A percentile compares a stretch with the other conserved stretches of the same genome.
phyloP scores from a whole-genome alignment of 2,888 invertebrate species.

The Himalopsyche tibetana region DNA sequence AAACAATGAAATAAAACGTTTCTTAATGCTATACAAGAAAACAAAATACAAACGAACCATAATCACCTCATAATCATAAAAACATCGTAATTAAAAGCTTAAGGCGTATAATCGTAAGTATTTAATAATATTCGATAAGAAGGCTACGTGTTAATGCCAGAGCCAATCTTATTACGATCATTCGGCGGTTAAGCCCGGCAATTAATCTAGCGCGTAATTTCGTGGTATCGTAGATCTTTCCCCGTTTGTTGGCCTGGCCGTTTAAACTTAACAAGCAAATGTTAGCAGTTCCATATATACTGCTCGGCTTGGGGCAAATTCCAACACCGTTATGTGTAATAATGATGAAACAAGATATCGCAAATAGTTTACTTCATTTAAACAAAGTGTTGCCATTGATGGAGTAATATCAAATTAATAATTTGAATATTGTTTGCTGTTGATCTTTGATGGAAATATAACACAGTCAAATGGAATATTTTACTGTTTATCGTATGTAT shows the following conservation, averaged over 20 bases:
- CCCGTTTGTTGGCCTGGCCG: constrained; percentile 41
- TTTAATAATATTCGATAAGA: constrained; percentile 35
- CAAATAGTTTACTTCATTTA: neutral
- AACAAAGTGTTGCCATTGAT: too few species aligned
- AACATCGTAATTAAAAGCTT: constrained; percentile 20
- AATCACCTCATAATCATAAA: constrained; percentile 31
- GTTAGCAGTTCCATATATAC: neutral
- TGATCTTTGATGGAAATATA: too few species aligned
- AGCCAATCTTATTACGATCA: constrained; percentile 44
- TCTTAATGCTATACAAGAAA: too few species aligned
- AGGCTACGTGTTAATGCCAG: constrained; percentile 40
- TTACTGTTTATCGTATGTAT: too few species aligned
- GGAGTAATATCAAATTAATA: too few species aligned
- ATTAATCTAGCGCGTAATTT: constrained; percentile 52
- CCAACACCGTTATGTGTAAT: constrained; percentile 9
- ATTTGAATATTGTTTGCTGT: too few species aligned
- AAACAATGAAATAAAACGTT: too few species aligned
- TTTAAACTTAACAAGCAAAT: constrained; percentile 41
- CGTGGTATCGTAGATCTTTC: constrained; percentile 46
- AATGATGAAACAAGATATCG: constrained; percentile 22
- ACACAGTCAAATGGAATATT: too few species aligned
- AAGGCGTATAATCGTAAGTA: constrained; percentile 13
- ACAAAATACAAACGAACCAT: constrained; percentile 14
- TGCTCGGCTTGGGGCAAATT: constrained; percentile 15
- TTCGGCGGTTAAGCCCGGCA: constrained; percentile 43